Evolutionary conservation across 2,113 vertebrate genomes (phyloP).

Genomic region (Galbula dea): DNA sequence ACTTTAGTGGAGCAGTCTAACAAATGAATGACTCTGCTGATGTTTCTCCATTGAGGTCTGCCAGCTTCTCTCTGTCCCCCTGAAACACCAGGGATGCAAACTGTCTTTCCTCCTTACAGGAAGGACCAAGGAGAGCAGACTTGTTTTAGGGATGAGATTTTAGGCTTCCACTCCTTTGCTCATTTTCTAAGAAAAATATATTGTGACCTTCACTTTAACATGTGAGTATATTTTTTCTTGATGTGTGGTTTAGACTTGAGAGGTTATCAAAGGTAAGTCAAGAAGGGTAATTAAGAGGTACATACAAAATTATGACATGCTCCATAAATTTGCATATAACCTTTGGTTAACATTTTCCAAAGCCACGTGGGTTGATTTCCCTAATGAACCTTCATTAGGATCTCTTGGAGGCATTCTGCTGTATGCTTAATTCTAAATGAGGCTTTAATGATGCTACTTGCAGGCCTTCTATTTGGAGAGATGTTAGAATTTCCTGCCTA

Average conservation of each 20-base stretch:
- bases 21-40: accelerated
- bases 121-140: not conserved
- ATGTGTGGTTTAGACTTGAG: not conserved
- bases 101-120: not conserved
- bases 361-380: not conserved
- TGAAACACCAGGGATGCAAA: not conserved
- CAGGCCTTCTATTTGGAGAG: not conserved
- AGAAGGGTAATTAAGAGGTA: not conserved
- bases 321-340: not conserved
- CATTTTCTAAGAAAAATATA: not conserved
- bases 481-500: not conserved
- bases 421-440: not conserved
- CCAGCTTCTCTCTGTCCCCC: not conserved
- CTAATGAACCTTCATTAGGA: not conserved
- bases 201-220: not conserved
- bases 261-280: not conserved
- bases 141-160: accelerated
- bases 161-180: not conserved
- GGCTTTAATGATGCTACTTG: not conserved
- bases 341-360: not conserved
- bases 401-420: accelerated
- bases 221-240: not conserved
- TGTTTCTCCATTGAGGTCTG: not conserved
- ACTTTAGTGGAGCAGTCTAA: not conserved
- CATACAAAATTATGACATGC: not conserved